Base-by-base conservation (phyloP, 2,797 vertebrate genomes). In the Gymnopithys bicolor region DNA sequence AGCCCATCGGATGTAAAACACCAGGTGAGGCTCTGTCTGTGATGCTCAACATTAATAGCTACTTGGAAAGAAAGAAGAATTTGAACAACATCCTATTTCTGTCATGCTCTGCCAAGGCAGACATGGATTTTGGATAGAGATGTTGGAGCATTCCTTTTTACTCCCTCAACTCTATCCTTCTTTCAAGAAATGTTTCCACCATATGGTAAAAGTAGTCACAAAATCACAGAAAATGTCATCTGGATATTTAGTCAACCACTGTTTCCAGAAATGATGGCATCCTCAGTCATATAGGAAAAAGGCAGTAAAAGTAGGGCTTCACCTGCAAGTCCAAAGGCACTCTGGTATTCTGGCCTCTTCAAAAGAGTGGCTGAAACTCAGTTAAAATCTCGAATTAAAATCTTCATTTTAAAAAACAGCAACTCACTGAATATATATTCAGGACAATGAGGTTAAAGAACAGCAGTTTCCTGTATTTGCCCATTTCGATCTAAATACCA, bases 151-250 rank as follows among this genome's bases (percentile, higher is more conserved):
- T 22, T 95, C 84, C 48, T 63, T 94, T 81, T 88, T 70, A 94
- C 70, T 94, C 63, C 64, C 90, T 33, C 80, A 86, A 70, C 37
- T 86, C 77, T 13, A 16, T 84, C 79, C 55, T 82, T 59, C 90
- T 89, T 93, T 84, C 41, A 80, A 90, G 49, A 84, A 91, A 94
- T 90, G 56, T 74, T 95, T 96, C 77, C 19, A 94, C 91, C 89
- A 93, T 82, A 96, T 87, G 85, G 89, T 30, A 86, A 52, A 92
- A 91, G 45, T 39, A 77, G 45, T 77, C 74, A 80, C 13, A 90
- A 82, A 96, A 86, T 79, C 60, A 60, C 53, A 90, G 68, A 80
- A 90, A 80, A 69, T 80, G 56, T 79, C 74, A 94, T 93, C 89
- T 95, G 92, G 83, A 84, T 95, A 88, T 91, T 93, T 73, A 89